A percentile compares a stretch with the other conserved stretches of the same genome.
Conservation (phyloP, 2,113 vertebrate species). For the Catharus fuscescens region DNA sequence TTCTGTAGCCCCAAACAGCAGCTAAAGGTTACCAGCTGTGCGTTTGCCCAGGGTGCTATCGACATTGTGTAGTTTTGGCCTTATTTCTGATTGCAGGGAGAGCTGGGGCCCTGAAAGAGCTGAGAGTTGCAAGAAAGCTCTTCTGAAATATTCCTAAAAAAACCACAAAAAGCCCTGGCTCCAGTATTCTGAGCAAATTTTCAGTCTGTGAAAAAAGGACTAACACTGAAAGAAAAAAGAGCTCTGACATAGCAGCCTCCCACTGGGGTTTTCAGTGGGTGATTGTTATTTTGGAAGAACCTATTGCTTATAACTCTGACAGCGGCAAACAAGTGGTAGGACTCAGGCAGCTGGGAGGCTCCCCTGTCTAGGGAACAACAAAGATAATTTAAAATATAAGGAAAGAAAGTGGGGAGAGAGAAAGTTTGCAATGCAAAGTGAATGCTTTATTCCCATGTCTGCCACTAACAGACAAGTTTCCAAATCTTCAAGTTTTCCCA, state of each 20-base stretch:
- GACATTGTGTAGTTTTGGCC: background rate
- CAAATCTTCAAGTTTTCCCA: background rate
- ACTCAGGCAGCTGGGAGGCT: background rate
- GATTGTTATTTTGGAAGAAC: background rate
- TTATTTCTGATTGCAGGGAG: background rate
- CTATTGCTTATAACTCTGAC: background rate
- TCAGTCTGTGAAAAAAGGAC: background rate
- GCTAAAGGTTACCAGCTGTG: background rate
- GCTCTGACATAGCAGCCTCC: background rate
- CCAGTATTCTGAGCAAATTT: background rate
- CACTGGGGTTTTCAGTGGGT: background rate
- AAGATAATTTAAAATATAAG: background rate
- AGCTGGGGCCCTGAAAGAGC: background rate
- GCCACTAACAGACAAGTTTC: background rate
- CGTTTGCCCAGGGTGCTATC: background rate
- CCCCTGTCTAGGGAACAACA: background rate
- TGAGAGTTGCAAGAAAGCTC: background rate
- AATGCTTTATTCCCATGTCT: background rate
- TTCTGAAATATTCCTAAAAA: background rate
- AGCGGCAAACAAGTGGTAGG: background rate
- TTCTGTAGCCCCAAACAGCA: background rate
- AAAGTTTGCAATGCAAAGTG: background rate
- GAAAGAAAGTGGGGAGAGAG: background rate
- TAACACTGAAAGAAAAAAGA: background rate
- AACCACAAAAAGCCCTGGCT: fast-evolving